These are phyloP conservation scores for Gadopsis marmoratus DNA, from an alignment of 2,797 vertebrate genomes.

Conservation along the genomic window DNA sequence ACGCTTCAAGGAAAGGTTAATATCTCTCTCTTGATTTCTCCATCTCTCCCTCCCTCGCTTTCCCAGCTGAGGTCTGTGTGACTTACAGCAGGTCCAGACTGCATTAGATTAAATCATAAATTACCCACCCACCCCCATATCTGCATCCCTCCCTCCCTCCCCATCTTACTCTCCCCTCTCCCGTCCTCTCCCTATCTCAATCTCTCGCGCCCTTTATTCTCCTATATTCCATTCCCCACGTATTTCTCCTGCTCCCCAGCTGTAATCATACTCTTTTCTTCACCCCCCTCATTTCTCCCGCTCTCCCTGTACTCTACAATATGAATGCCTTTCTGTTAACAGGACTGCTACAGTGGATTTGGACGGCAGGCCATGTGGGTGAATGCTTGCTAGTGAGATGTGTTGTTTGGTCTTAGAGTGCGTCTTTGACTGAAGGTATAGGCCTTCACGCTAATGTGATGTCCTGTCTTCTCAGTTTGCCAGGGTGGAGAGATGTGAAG, in stretches of 20 bases:
- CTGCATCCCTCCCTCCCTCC: conserved; percentile 81
- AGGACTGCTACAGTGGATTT: conserved; percentile 51
- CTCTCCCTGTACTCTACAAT: conserved; percentile 54
- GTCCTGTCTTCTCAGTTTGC: conserved; percentile 18
- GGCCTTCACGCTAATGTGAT: conserved; percentile 3
- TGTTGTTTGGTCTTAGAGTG: conserved; percentile 31
- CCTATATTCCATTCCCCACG: conserved; percentile 78
- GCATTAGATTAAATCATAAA: conserved; percentile 99
- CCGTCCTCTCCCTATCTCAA: conserved; percentile 75
- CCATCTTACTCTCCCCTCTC: conserved; percentile 68
- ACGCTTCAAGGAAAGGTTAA: conserved; percentile 83
- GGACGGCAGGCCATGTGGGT: conserved; percentile 58
- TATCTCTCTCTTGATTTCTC: conserved; percentile 80
- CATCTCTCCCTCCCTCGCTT: conserved; percentile 81
- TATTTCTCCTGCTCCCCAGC: conserved; percentile 71
- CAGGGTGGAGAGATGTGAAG: background rate
- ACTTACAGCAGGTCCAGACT: conserved; percentile 97
- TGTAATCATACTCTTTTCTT: conserved; percentile 78
- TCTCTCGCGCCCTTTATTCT: conserved; percentile 77
- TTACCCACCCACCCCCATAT: conserved; percentile 93
- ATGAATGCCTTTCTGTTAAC: conserved; percentile 52
- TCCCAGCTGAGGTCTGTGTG: conserved; percentile 89
- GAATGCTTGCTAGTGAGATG: conserved; percentile 36
- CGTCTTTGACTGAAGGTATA: conserved; percentile 6
- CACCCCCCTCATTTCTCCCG: conserved; percentile 51